Percentiles rank a stretch among this genome's conserved stretches.
These are phyloP conservation scores for Nasua narica DNA, from an alignment of 2,797 vertebrate genomes.

Conservation along the genomic window DNA sequence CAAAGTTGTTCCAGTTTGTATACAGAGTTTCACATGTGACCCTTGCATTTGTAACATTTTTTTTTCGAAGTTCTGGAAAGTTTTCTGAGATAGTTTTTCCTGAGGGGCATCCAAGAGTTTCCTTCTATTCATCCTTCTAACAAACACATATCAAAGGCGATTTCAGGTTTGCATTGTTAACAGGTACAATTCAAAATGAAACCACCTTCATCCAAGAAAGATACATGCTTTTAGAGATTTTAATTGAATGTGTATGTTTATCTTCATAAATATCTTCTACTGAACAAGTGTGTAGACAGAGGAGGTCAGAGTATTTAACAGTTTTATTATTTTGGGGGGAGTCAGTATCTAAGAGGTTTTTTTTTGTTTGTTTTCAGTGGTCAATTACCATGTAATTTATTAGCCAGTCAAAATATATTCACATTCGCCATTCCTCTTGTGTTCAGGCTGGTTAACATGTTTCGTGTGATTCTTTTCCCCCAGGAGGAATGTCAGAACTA, in stretches of 20 bases:
- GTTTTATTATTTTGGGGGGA: background rate
- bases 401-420: background rate
- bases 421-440: accelerated
- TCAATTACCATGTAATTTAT: background rate
- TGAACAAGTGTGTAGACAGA: background rate
- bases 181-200: background rate
- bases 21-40: background rate
- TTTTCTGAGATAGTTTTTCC: background rate
- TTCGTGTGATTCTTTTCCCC: conserved; percentile 29
- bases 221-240: background rate
- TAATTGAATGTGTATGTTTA: background rate
- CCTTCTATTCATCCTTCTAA: background rate
- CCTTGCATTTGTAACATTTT: accelerated
- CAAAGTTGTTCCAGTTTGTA: background rate
- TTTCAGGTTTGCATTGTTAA: background rate
- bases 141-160: background rate
- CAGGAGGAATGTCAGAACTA: conserved; percentile 99
- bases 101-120: background rate
- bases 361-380: background rate
- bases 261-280: background rate
- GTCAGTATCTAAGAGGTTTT: background rate
- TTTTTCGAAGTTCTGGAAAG: background rate
- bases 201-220: background rate
- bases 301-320: background rate
- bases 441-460: background rate